phyloP scores from a whole-genome alignment of 2,888 invertebrate genomes.

The Lithophane socia region DNA sequence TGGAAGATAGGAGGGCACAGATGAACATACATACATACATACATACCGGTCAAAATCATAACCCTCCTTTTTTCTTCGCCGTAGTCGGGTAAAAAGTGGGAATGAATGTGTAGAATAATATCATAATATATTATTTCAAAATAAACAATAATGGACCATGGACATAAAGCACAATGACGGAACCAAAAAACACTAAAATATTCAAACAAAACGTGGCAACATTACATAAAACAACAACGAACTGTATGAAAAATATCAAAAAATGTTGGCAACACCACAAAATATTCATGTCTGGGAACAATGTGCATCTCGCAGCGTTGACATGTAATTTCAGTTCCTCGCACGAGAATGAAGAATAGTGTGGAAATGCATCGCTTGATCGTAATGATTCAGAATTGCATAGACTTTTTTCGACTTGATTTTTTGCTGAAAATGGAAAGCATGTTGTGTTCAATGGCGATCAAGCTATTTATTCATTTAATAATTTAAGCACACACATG shows the following conservation, averaged over 20 bases:
- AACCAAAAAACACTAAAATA: conserved; percentile 31
- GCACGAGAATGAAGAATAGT: conserved; percentile 58
- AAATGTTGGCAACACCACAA: conserved; percentile 51
- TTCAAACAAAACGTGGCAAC: conserved; percentile 49
- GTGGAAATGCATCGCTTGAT: conserved; percentile 55
- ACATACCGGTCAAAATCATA: too few species aligned
- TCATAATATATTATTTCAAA: not conserved
- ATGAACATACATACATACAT: too few species aligned
- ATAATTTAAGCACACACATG: too few species aligned
- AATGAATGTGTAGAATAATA: too few species aligned
- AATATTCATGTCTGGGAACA: conserved; percentile 68
- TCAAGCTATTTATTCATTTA: not conserved
- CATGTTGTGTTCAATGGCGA: not conserved
- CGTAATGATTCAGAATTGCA: conserved; percentile 15
- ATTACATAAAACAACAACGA: conserved; percentile 37
- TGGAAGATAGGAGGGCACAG: too few species aligned
- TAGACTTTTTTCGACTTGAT: not conserved
- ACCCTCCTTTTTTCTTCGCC: too few species aligned
- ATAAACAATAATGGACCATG: not conserved
- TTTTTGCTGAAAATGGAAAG: not conserved
- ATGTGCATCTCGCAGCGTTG: conserved; percentile 75
- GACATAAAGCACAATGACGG: not conserved
- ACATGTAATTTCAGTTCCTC: conserved; percentile 80
- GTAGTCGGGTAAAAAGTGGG: too few species aligned
- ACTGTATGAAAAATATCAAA: conserved; percentile 60